These are phyloP conservation scores for Columba livia DNA, from an alignment of 2,113 vertebrate genomes.

Conservation along the genomic window DNA sequence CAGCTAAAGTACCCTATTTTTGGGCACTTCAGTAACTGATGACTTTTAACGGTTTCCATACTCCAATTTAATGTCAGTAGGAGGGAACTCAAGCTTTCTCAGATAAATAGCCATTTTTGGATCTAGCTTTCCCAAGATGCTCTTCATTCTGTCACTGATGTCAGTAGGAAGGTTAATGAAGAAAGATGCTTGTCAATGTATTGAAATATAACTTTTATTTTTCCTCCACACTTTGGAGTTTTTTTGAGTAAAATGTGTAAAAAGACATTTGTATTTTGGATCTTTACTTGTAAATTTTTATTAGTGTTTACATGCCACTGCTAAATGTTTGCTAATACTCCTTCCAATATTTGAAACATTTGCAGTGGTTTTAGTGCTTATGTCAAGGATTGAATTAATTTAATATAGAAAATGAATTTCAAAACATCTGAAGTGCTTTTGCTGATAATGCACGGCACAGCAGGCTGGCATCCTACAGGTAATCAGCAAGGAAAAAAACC, in stretches of 20 bases:
- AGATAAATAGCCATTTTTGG: not conserved
- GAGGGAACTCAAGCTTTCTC: not conserved
- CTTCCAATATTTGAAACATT: not conserved
- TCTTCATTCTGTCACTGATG: not conserved
- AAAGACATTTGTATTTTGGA: not conserved
- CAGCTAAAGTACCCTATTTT: not conserved
- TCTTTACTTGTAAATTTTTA: not conserved
- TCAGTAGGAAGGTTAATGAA: not conserved
- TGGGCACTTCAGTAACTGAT: not conserved
- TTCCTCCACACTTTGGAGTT: rapidly evolving
- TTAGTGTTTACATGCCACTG: not conserved
- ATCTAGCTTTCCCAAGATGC: not conserved
- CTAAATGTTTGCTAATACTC: not conserved
- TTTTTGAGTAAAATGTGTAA: not conserved
- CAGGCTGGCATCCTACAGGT: not conserved
- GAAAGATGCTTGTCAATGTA: not conserved
- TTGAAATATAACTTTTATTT: not conserved
- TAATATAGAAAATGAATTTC: not conserved
- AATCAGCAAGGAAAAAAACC: not conserved
- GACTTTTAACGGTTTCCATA: not conserved
- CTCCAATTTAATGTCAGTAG: not conserved
- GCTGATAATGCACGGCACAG: not conserved
- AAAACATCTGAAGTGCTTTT: not conserved
- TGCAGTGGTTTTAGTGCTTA: not conserved
- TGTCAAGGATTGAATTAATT: not conserved